These are phyloP conservation scores for Steinernema hermaphroditum DNA, from an alignment of 2,888 invertebrate genomes.

Conservation along the genomic window DNA sequence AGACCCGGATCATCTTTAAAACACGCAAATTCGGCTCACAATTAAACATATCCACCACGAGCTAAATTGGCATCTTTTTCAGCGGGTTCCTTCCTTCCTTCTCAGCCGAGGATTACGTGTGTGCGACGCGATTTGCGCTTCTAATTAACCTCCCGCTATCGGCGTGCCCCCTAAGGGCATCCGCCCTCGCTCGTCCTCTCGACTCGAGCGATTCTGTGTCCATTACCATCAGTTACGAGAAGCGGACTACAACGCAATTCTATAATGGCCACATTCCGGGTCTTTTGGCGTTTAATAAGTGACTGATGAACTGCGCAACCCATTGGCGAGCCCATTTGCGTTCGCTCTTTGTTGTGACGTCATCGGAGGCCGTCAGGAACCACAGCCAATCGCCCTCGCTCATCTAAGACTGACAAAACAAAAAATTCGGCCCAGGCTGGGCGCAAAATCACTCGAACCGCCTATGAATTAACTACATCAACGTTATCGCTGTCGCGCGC, in stretches of 20 bases:
- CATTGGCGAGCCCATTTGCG: too few relatives aligned
- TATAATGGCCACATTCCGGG: slow-evolving; percentile 23
- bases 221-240: background rate
- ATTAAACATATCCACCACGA: too few relatives aligned
- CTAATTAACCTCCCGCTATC: slow-evolving; percentile 3
- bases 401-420: too few relatives aligned
- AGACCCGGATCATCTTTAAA: too few relatives aligned
- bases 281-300: slow-evolving; percentile 30
- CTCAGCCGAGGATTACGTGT: background rate
- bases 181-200: background rate
- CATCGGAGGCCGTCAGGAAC: background rate
- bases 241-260: background rate
- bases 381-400: too few relatives aligned
- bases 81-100: background rate
- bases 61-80: too few relatives aligned
- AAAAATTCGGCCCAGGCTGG: too few relatives aligned
- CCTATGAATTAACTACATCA: too few relatives aligned
- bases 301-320: slow-evolving; percentile 26
- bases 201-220: background rate
- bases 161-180: background rate
- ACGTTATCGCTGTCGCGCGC: too few relatives aligned
- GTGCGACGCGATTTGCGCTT: slow-evolving; percentile 12
- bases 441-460: too few relatives aligned
- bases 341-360: background rate
- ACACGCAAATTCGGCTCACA: too few relatives aligned